phyloP scores from a whole-genome alignment of 2,113 vertebrate genomes.

The Anoplopoma fimbria region DNA sequence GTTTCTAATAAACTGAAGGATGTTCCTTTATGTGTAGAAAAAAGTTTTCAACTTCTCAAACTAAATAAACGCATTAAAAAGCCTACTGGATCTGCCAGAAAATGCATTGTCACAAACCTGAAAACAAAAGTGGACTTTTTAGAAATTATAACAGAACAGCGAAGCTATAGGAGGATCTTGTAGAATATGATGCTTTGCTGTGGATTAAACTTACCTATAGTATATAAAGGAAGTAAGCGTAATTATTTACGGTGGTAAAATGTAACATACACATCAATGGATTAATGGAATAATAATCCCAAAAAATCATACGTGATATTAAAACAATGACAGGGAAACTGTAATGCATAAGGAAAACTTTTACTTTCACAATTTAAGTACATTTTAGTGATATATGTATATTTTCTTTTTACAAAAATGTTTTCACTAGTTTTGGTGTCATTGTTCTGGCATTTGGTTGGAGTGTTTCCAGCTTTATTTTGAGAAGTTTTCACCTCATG shows the following conservation, averaged over 20 bases:
- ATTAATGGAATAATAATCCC: background rate
- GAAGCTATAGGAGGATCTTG: background rate
- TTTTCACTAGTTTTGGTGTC: background rate
- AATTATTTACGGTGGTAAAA: too few species aligned
- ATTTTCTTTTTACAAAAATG: background rate
- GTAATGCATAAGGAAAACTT: too few species aligned
- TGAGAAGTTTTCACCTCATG: too few species aligned
- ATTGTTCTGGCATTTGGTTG: background rate
- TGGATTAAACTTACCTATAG: background rate
- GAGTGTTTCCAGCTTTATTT: background rate
- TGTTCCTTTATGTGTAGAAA: too few species aligned
- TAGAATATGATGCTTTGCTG: background rate
- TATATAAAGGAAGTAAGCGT: background rate
- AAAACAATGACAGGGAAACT: background rate
- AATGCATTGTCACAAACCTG: too few species aligned
- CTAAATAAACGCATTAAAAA: too few species aligned
- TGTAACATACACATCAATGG: background rate
- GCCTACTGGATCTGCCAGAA: too few species aligned
- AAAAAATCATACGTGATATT: background rate
- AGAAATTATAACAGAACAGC: background rate
- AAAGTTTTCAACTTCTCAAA: too few species aligned
- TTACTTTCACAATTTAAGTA: background rate
- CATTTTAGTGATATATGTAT: background rate
- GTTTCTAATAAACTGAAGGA: too few species aligned
- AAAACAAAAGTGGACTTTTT: too few species aligned